Base-by-base conservation (phyloP, 2,797 vertebrate genomes). In the Coregonus sp. region DNA sequence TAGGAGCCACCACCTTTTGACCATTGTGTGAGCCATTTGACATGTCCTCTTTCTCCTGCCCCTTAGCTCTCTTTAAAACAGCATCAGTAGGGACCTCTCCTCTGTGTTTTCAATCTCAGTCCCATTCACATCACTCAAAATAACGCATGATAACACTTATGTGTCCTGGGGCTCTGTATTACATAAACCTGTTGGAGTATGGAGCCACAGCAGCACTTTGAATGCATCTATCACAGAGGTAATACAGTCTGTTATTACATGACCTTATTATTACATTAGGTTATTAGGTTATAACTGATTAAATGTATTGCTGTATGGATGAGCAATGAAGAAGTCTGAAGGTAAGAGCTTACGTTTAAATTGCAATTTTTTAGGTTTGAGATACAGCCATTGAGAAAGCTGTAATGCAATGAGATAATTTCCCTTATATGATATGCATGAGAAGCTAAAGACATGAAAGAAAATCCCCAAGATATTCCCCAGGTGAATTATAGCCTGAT, bases 101-200 rank as follows among this genome's bases (percentile, higher is more conserved):
- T 74, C 76, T 81, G 81, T 73, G 82, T 88, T 73, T 61, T 72
- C 86, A 87, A 84, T 25, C 88, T 90, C 87, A 78, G 78, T 89
- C 91, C 87, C 84, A 89, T 90, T 89, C 86, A 85, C 89, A 89
- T 89, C 87, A 87, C 77, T 90, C 89, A 92, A 84, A 81, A 90
- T 92, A 90, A 91, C 90, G 86, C 89, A 91, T 89, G 86, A 85
- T 75, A 84, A 88, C 89, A 88, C 89, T 86, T 47, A 47, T 12
- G 40, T 70, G 76, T 82, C 87, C 88, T 86, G 77, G 47, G 35
- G 80, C 85, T 86, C 85, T 3, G 33, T 79, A 92, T 93, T 92
- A 92, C 82, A 76, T 90, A 92, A 92, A 91, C 90, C 89, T 92
- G 89, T 92, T 90, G 91, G 91, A 88, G 86, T 83, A 85, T 4